Base-by-base conservation (phyloP, 2,888 invertebrate genomes). In the Acronicta alni region DNA sequence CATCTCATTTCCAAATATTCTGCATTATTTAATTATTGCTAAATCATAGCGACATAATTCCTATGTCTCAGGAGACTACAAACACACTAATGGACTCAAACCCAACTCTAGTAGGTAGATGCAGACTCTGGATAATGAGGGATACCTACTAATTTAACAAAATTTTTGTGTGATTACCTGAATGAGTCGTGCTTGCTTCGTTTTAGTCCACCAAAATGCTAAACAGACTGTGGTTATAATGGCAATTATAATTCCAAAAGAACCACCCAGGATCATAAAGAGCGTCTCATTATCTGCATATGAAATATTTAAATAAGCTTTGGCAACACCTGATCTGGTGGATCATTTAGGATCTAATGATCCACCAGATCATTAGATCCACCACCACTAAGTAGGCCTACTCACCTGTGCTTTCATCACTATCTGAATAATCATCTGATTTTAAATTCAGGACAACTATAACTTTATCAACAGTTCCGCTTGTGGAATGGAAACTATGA, bases 201-300 rank as follows among this genome's bases (percentile, higher is more conserved):
- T 46, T 17, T 45, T 63, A 18, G 16, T 67, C 9, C 49, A 41
- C 59, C 67, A 67, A 2, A 2, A 38, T 14, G 44, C 16, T 16
- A 59, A 3, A 18, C 59, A 67, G 15, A 46, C 2, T 4, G 32
- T 14, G 0, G 23, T 58, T 14, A 67, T 26, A 1, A 58, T 14
- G 10, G n/a, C 18, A 5, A 58, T 16, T 12, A 3, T 1, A 2
- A 39, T 32, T 2, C 39, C 67, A 23, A 32, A 17, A 10, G 18
- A 4, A 14, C 8, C 6, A 2, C 47, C 14, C 20, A 67, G 7
- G 32, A 42, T 45, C 2, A 20, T n/a, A 0, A 0, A 0, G 8
- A 9, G 0, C 9, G 16, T 9, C 0, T 12, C 6, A 15, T 0
- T 10, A 32, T 0, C 44, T 66, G 65, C 3, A 60, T 9, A 43